Conservation (phyloP, 2,888 invertebrate species). For the Sminthurides aquaticus region DNA sequence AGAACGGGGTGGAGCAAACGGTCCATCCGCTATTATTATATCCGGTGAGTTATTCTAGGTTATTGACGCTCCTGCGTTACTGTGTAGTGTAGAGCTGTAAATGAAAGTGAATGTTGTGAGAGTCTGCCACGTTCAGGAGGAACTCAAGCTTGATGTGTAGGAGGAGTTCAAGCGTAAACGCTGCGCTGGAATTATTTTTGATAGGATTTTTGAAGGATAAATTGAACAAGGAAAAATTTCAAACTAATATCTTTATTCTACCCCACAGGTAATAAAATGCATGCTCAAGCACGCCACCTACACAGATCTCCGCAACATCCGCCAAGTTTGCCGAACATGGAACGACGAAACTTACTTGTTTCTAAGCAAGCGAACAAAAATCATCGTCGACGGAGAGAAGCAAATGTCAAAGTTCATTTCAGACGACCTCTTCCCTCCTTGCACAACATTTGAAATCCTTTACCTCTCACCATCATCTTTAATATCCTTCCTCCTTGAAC, state of each 20-base stretch:
- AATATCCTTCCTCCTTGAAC: slow-evolving; percentile 4
- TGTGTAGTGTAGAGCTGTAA: no score
- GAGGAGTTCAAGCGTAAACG: no score
- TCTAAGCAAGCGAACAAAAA: slow-evolving; percentile 12
- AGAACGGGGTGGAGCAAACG: neutral
- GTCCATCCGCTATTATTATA: slow-evolving; percentile 24
- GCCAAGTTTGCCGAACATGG: slow-evolving; percentile 27
- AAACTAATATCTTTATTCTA: no score
- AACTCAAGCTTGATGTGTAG: no score
- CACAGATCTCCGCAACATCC: slow-evolving; percentile 19
- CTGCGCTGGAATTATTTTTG: no score
- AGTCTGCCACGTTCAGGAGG: no score
- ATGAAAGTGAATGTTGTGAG: no score
- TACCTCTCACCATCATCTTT: neutral
- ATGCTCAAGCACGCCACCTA: slow-evolving; percentile 19
- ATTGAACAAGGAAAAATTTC: no score
- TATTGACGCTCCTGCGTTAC: neutral
- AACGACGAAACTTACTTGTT: slow-evolving; percentile 13
- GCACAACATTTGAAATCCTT: slow-evolving; percentile 4
- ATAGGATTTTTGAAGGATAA: no score
- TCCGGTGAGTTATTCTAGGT: slow-evolving; percentile 18
- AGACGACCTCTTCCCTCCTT: slow-evolving; percentile 1
- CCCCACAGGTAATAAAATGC: slow-evolving; percentile 21
- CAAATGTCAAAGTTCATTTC: slow-evolving; percentile 3
- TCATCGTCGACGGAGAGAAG: slow-evolving; percentile 14